Percentiles rank a stretch among this genome's conserved stretches.
Evolutionary conservation across 2,888 invertebrate genomes (phyloP).

Genomic region (Acholoe squamosa): DNA sequence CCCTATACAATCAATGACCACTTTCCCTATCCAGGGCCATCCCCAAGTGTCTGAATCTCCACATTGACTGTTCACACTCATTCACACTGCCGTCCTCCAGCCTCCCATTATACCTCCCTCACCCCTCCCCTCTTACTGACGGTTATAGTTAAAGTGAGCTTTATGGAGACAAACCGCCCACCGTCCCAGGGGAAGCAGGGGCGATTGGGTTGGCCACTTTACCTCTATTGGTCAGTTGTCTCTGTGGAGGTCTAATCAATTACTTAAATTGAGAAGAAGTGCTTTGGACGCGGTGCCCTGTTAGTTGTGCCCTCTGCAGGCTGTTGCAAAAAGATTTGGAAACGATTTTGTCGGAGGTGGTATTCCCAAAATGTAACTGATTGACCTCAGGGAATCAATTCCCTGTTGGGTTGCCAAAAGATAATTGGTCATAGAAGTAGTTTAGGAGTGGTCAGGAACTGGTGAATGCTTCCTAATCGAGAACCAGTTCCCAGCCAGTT

Average conservation of each 20-base stretch:
- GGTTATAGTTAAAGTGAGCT: neutral
- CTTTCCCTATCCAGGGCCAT: too few relatives aligned
- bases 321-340: too few relatives aligned
- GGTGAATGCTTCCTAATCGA: too few relatives aligned
- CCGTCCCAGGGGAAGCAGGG: neutral
- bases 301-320: neutral
- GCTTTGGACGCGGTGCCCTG: neutral
- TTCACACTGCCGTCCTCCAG: neutral
- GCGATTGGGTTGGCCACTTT: neutral
- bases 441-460: too few relatives aligned
- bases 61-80: neutral
- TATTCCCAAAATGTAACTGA: too few relatives aligned
- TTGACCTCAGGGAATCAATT: too few relatives aligned
- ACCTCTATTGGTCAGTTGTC: neutral
- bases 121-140: neutral
- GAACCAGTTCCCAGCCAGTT: too few relatives aligned
- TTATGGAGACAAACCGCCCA: slow-evolving; percentile 10
- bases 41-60: too few relatives aligned
- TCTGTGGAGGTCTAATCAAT: neutral
- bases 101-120: neutral
- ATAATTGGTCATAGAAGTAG: too few relatives aligned
- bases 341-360: too few relatives aligned
- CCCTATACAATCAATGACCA: too few relatives aligned
- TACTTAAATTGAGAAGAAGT: neutral
- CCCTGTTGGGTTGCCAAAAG: too few relatives aligned